Base-by-base conservation (phyloP, 2,113 vertebrate species). In the Raja brachyura region DNA sequence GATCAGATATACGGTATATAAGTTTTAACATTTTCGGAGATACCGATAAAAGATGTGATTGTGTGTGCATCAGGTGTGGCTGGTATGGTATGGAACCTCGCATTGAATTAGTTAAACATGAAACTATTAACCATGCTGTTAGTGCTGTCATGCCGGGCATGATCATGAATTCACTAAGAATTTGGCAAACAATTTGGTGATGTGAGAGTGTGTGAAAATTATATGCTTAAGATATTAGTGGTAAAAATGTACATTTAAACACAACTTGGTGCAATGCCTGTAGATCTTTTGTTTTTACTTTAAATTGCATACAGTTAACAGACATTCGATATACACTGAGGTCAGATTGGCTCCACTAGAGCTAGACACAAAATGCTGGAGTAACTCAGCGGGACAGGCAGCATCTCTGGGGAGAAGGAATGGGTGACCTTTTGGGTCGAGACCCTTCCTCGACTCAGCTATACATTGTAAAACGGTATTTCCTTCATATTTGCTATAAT, bases 171-270 rank as follows among this genome's bases (percentile, higher is more conserved):
- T 70, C 22, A 73, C 68, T 10, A n/a, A 68, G 66, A 92, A 73
- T 73, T 70, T 92, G 90, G 31, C 33, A 73, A 68, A 92, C 73
- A 90, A 73, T 73, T 73, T 92, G 39, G 39, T 73, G 95, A 93
- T 95, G 94, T 94, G 95, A 94, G 20, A 95, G 95, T 94, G 93
- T 94, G 94, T 95, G 96, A 95, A 96, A 97, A 97, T 97, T 94
- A 97, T 94, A 97, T 81, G 94, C 94, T 95, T 94, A 94, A 94
- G 96, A 94, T 94, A 94, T 85, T 94, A 94, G 95, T 95, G 94
- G 93, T 93, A 95, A 94, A 96, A 97, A 96, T 96, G 95, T 94
- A 96, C 95, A 95, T 95, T 93, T 94, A 94, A 94, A 93, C 93
- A 76, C 95, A 94, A 95, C 94, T 94, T 94, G 93, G 94, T 95